Evolutionary conservation across 2,797 vertebrate genomes (phyloP), one percentile per base, ranked within the genome.

Genomic region (Sphenopsis melanotis): DNA sequence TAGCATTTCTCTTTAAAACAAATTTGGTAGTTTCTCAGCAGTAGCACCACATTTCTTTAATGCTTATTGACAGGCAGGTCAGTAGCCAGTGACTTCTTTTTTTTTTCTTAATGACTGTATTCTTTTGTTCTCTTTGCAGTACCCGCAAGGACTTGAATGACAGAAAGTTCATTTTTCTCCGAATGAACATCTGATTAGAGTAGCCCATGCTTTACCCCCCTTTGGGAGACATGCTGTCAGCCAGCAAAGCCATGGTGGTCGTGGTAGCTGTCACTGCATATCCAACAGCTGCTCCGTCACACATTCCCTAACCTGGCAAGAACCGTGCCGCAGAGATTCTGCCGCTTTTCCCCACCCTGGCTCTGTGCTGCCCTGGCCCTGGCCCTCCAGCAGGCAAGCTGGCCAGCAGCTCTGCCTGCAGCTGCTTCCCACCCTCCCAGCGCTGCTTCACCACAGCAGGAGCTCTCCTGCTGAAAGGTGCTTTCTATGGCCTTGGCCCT

Each of bases 291-390:
- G 95, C 88, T 96, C 89, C 2, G 44, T 93, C 61, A 92, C 89
- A 93, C 92, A 92, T 96, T 94, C 94, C 94, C 94, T 83, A 96
- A 92, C 90, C 95, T 96, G 96, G 93, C 94, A 96, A 96, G 90
- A n/a, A 37, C 64, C 0, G 1, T 0, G 0, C 80, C 36, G 24
- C 32, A 18, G 93, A 93, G 93, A 87, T 91, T 76, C 87, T 92
- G 86, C 88, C 0, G 3, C 95, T 90, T 94, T 72, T 92, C 64
- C 91, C 60, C 30, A 69, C 17, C 24, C 75, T n/a, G 87, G 65
- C 90, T 75, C 75, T 27, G 50, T 9, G 76, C 71, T 94, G 76
- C 93, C 52, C 24, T 21, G 83, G 88, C 30, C 84, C 61, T 0
- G 0, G 15, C 41, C 34, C 41, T 90, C 78, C 91, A 85, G 83